Evolutionary conservation across 2,888 invertebrate genomes (phyloP).

Genomic region (Pristionchus entomophagus): DNA sequence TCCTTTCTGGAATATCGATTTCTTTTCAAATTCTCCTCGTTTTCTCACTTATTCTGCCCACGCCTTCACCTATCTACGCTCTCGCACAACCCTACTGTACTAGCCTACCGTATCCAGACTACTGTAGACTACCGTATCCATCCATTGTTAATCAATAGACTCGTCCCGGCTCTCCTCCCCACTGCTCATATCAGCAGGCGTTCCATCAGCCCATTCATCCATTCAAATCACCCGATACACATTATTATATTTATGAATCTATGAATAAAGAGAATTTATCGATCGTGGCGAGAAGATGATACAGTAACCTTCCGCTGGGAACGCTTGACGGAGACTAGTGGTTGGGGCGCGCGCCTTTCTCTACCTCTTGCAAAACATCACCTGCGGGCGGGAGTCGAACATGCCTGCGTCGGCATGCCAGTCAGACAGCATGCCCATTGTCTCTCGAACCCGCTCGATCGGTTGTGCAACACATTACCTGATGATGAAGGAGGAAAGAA

Average conservation of each 20-base stretch:
- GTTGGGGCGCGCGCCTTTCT: no score
- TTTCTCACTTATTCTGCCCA: slow-evolving; percentile 30
- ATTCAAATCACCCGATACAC: slow-evolving; percentile 4
- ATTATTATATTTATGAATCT: slow-evolving; percentile 38
- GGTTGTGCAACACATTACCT: background rate
- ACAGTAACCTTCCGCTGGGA: no score
- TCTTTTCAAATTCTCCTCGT: background rate
- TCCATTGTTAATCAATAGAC: background rate
- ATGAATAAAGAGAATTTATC: slow-evolving; percentile 32
- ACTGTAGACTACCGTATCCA: background rate
- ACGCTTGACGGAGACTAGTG: no score
- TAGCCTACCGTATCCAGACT: slow-evolving; percentile 17
- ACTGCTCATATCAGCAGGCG: slow-evolving; percentile 19
- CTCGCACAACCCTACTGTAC: slow-evolving; percentile 12
- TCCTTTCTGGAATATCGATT: slow-evolving; percentile 23
- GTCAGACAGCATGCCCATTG: no score
- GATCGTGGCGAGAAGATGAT: background rate
- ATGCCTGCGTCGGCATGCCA: no score
- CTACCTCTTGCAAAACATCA: no score
- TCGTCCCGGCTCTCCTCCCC: slow-evolving; percentile 7
- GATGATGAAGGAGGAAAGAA: background rate
- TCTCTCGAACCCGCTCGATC: slow-evolving; percentile 34
- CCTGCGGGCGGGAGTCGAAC: no score
- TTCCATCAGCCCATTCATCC: no score
- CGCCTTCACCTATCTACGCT: background rate